Conservation (phyloP, 2,888 invertebrate species). For the Ceratothoa steindachneri region DNA sequence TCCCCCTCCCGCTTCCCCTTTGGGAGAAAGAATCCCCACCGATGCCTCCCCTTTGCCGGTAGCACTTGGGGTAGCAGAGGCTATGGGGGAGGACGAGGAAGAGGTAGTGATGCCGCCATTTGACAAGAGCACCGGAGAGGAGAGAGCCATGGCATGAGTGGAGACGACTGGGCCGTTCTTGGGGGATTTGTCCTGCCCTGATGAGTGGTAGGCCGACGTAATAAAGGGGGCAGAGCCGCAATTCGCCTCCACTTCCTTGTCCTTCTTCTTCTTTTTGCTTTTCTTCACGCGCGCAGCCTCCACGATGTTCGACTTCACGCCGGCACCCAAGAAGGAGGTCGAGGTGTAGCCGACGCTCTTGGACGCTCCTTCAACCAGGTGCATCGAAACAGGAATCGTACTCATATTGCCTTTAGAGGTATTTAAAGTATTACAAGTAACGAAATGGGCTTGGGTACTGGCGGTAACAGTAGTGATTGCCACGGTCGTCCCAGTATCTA, state of each 20-base stretch:
- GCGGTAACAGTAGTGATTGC: too few relatives aligned
- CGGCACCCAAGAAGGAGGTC: not conserved
- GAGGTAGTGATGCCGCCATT: slow-evolving; percentile 1
- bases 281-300: not conserved
- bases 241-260: slow-evolving; percentile 32
- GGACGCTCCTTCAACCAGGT: not conserved
- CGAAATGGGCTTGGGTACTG: not conserved
- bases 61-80: not conserved
- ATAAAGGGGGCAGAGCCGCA: too few relatives aligned
- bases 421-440: not conserved
- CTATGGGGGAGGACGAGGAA: not conserved
- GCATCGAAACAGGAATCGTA: not conserved
- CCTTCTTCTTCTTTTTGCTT: slow-evolving; percentile 40
- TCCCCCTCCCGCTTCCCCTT: not conserved
- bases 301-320: not conserved
- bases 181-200: slow-evolving; percentile 16
- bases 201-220: not conserved
- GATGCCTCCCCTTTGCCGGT: not conserved
- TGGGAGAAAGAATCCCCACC: not conserved
- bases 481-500: not conserved
- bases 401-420: not conserved
- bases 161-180: not conserved
- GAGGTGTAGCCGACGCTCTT: not conserved
- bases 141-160: not conserved
- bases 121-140: not conserved